phyloP scores from a whole-genome alignment of 2,888 invertebrate genomes.

The Eupeodes luniger region DNA sequence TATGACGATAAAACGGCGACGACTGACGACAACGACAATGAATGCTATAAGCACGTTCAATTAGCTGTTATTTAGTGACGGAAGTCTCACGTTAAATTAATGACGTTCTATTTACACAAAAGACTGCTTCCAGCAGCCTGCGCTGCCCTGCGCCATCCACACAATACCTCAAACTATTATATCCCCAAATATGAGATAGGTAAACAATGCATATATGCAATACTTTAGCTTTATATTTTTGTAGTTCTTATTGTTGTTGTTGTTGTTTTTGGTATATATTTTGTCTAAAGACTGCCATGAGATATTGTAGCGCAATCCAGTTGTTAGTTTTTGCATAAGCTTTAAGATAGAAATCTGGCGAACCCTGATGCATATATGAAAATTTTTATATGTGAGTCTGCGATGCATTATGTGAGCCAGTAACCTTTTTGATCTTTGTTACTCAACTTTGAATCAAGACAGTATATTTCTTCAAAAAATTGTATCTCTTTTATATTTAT shows the following conservation, averaged over 20 bases:
- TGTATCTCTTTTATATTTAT: neutral
- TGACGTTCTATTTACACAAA: slow-evolving; percentile 38
- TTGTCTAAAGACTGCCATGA: slow-evolving; percentile 26
- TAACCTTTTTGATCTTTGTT: slow-evolving; percentile 69
- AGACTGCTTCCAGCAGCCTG: slow-evolving; percentile 7
- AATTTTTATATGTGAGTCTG: neutral
- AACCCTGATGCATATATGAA: slow-evolving; percentile 10
- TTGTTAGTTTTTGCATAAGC: slow-evolving; percentile 58
- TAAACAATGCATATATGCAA: slow-evolving; percentile 34
- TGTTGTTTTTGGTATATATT: too few species aligned
- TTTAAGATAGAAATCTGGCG: slow-evolving; percentile 56
- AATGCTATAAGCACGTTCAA: slow-evolving; percentile 53
- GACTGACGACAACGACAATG: neutral
- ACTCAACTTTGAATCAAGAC: slow-evolving; percentile 50
- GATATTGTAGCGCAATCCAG: slow-evolving; percentile 32
- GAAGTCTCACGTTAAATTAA: slow-evolving; percentile 68
- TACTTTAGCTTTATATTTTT: neutral
- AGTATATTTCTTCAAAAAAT: slow-evolving; percentile 29
- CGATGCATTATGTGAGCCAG: slow-evolving; percentile 62
- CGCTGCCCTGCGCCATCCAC: too few species aligned
- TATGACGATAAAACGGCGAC: slow-evolving; percentile 15
- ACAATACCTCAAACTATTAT: neutral
- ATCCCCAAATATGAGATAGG: slow-evolving; percentile 53
- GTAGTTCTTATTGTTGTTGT: neutral
- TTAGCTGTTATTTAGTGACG: slow-evolving; percentile 67